Percentiles rank a stretch among this genome's conserved stretches.
These are phyloP conservation scores for Hippocampus abdominalis DNA, from an alignment of 2,113 vertebrate genomes.

Conservation along the genomic window DNA sequence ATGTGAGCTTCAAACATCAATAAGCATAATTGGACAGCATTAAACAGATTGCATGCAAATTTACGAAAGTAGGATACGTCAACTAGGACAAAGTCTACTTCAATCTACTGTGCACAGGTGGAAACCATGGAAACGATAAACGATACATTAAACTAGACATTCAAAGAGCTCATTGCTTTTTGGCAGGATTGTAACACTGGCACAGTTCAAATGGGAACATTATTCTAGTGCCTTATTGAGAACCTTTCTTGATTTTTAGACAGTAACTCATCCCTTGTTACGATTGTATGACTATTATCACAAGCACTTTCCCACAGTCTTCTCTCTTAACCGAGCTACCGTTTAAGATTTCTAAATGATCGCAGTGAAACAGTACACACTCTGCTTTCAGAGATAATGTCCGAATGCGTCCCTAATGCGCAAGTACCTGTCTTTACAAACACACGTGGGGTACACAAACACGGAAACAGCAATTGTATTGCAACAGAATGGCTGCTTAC, in stretches of 20 bases:
- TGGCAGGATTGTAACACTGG: neutral
- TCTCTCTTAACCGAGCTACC: neutral
- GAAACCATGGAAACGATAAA: constrained; percentile 9
- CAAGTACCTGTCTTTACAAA: no score
- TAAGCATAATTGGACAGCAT: neutral
- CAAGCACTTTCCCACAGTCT: neutral
- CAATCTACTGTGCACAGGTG: neutral
- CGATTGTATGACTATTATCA: neutral
- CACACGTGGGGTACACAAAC: no score
- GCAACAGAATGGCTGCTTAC: no score
- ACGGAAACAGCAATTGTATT: no score
- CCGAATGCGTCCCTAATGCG: no score
- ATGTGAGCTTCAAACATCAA: neutral
- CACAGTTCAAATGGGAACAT: neutral
- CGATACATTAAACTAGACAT: neutral
- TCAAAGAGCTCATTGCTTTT: neutral
- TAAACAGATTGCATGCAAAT: constrained; percentile 1
- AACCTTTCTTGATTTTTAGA: neutral
- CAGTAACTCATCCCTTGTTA: neutral
- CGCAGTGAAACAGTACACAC: no score
- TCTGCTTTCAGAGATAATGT: no score
- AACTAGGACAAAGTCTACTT: constrained; percentile 4
- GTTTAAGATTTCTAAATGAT: neutral
- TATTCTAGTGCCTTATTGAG: neutral
- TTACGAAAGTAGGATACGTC: neutral